Evolutionary conservation across 2,113 vertebrate species (phyloP).

Genomic region (Dicentrarchus labrax): DNA sequence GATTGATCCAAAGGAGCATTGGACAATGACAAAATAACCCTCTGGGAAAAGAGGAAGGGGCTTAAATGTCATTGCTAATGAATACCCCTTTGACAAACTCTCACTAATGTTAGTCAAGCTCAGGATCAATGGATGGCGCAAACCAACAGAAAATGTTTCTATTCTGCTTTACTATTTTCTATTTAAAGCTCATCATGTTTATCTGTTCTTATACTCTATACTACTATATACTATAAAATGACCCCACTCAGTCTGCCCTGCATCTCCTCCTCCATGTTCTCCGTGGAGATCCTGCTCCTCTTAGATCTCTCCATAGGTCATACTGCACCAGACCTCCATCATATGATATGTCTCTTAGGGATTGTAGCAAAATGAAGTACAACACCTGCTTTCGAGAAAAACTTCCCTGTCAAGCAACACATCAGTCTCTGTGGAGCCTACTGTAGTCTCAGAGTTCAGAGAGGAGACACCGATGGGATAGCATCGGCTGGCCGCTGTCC

Average conservation of each 20-base stretch:
- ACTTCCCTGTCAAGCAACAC: not conserved
- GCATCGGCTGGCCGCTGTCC: constrained; percentile 18
- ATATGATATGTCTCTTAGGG: constrained; percentile 36
- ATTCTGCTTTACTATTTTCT: not conserved
- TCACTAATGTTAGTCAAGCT: not conserved
- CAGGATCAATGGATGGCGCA: constrained; percentile 2
- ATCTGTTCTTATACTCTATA: not conserved
- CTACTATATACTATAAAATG: not conserved
- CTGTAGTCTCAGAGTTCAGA: constrained; percentile 53
- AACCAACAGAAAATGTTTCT: not conserved
- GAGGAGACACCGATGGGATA: constrained; percentile 30
- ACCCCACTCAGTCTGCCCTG: not conserved
- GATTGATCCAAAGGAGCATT: not conserved
- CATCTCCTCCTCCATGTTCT: not conserved
- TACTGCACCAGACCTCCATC: constrained; percentile 15
- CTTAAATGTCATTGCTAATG: constrained; percentile 17
- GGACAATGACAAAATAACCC: not conserved
- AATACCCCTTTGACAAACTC: not conserved
- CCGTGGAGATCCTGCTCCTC: constrained; percentile 14
- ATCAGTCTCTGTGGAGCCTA: constrained; percentile 7
- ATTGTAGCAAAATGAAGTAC: constrained; percentile 32
- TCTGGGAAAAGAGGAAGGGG: not conserved
- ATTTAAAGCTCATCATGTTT: not conserved
- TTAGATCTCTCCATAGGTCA: constrained; percentile 34
- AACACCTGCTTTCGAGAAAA: constrained; percentile 24